A percentile compares a stretch with the other conserved stretches of the same genome.
phyloP scores from a whole-genome alignment of 1,140 invertebrate genomes.

The Saccostrea cuccullata region DNA sequence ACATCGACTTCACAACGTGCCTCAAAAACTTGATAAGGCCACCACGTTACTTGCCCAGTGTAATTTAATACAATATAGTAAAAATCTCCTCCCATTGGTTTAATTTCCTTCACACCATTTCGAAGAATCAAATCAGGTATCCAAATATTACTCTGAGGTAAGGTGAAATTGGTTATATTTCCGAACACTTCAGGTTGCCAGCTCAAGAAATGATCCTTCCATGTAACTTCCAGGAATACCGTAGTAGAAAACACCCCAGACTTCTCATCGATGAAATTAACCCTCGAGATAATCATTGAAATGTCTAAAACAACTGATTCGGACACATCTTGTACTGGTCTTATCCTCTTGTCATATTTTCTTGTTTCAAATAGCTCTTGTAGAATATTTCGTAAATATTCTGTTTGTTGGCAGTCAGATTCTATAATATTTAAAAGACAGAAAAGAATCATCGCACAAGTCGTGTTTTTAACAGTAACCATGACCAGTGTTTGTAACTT shows the following conservation, averaged over 20 bases:
- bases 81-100: not conserved
- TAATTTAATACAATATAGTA: not conserved
- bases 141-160: not conserved
- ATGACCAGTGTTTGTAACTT: not conserved
- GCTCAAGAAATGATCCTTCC: not conserved
- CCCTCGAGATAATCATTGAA: not conserved
- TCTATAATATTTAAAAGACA: not conserved
- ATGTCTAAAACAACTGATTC: not conserved
- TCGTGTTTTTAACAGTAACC: not conserved
- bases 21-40: not conserved
- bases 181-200: not conserved
- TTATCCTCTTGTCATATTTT: conserved; percentile 14
- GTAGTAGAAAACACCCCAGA: not conserved
- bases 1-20: not conserved
- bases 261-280: conserved; percentile 5
- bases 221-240: not conserved
- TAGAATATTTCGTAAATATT: conserved; percentile 11
- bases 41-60: not conserved
- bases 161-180: not conserved
- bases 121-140: not conserved
- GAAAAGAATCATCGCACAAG: not conserved
- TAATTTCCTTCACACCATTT: not conserved
- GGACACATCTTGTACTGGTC: not conserved
- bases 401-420: not conserved
- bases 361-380: not conserved